Evolutionary conservation across 2,113 vertebrate species (phyloP).

Genomic region (Eptesicus fuscus): DNA sequence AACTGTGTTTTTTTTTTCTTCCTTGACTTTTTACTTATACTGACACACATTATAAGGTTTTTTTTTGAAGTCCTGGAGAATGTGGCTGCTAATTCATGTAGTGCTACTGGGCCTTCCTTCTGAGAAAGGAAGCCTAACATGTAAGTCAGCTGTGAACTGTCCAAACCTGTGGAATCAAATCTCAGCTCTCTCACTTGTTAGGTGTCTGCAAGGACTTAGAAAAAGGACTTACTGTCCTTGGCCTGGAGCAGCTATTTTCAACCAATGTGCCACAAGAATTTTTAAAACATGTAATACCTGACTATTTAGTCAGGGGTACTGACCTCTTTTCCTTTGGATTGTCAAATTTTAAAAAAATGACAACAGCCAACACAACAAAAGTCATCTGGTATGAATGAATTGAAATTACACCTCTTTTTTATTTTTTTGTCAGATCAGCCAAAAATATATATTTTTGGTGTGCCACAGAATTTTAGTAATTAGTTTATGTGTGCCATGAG

Average conservation of each 20-base stretch:
- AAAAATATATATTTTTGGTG: not conserved
- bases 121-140: not conserved
- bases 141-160: not conserved
- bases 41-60: conserved; percentile 4
- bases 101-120: not conserved
- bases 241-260: not conserved
- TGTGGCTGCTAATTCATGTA: not conserved
- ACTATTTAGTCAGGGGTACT: not conserved
- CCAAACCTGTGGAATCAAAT: not conserved
- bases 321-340: not conserved
- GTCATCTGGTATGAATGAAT: not conserved
- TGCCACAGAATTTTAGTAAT: not conserved
- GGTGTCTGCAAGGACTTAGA: not conserved
- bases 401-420: not conserved
- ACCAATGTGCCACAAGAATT: not conserved
- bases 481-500: not conserved
- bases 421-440: not conserved
- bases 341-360: not conserved
- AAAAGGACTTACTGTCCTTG: not conserved
- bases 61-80: not conserved
- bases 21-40: not conserved
- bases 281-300: not conserved
- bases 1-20: not conserved
- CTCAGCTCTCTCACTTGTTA: not conserved
- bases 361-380: not conserved